These are phyloP conservation scores for Tenualosa thibaudeaui DNA, from an alignment of 2,797 vertebrate genomes.

Conservation along the genomic window DNA sequence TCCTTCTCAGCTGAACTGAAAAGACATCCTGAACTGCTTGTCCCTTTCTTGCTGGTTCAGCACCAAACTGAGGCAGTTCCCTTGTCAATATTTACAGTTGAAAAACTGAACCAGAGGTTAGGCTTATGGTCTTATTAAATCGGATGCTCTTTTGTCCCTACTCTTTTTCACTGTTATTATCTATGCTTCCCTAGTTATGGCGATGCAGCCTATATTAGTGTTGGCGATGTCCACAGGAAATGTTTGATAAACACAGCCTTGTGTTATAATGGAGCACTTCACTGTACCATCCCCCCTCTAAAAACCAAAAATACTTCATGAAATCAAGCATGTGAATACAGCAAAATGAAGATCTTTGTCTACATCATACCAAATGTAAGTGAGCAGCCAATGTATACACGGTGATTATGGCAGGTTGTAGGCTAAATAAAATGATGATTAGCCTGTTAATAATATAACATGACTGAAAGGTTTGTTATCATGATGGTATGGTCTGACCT, in stretches of 20 bases:
- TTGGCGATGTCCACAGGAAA: constrained; percentile 29
- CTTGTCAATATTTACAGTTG: not conserved
- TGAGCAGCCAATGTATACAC: not conserved
- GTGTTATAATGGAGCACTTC: constrained; percentile 2
- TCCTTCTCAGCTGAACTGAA: not conserved
- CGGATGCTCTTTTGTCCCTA: not conserved
- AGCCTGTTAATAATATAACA: not conserved
- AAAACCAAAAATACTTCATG: not conserved
- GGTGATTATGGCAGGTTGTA: not conserved
- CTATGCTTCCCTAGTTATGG: constrained; percentile 14
- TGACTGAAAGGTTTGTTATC: not conserved
- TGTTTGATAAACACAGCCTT: constrained; percentile 32
- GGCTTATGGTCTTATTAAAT: not conserved
- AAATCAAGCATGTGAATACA: not conserved
- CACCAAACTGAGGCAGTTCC: not conserved
- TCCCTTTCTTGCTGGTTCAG: not conserved
- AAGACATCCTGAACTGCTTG: not conserved
- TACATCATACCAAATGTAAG: not conserved
- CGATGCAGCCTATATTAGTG: constrained; percentile 12
- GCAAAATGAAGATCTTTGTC: not conserved
- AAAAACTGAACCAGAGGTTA: not conserved
- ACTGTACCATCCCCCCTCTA: constrained; percentile 42
- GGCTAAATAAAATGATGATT: not conserved
- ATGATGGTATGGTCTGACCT: not conserved
- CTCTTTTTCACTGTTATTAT: constrained; percentile 17